Evolutionary conservation across 2,113 vertebrate species (phyloP).

Genomic region (Orthonyx spaldingii): DNA sequence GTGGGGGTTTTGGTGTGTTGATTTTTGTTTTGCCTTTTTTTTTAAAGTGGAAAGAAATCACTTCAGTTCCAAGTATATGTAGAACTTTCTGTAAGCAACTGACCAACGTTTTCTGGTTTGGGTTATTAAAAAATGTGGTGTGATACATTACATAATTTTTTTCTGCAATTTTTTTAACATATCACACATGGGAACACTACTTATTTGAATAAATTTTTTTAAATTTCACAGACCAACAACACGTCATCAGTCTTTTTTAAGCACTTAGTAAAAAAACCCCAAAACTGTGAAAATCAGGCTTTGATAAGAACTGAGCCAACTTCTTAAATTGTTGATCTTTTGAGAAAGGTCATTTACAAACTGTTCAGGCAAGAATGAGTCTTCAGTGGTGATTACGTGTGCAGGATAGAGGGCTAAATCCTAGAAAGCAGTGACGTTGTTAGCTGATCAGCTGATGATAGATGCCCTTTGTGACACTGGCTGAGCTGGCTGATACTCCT

Average conservation of each 20-base stretch:
- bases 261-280: fast-evolving
- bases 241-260: not conserved
- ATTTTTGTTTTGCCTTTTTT: not conserved
- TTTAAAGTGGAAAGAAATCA: not conserved
- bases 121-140: not conserved
- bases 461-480: not conserved
- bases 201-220: not conserved
- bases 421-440: not conserved
- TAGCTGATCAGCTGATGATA: not conserved
- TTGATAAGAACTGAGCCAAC: not conserved
- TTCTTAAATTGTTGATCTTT: not conserved
- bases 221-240: not conserved
- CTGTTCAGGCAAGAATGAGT: not conserved
- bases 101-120: not conserved
- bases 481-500: not conserved
- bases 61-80: not conserved
- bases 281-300: not conserved
- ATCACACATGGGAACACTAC: not conserved
- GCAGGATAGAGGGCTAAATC: not conserved
- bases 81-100: not conserved
- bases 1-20: not conserved
- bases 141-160: not conserved
- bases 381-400: not conserved
- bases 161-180: not conserved
- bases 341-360: not conserved